Percentiles rank a stretch among this genome's conserved stretches.
These are phyloP conservation scores for Drosophila guanche DNA, from an alignment of 1,140 invertebrate species.

Conservation along the genomic window DNA sequence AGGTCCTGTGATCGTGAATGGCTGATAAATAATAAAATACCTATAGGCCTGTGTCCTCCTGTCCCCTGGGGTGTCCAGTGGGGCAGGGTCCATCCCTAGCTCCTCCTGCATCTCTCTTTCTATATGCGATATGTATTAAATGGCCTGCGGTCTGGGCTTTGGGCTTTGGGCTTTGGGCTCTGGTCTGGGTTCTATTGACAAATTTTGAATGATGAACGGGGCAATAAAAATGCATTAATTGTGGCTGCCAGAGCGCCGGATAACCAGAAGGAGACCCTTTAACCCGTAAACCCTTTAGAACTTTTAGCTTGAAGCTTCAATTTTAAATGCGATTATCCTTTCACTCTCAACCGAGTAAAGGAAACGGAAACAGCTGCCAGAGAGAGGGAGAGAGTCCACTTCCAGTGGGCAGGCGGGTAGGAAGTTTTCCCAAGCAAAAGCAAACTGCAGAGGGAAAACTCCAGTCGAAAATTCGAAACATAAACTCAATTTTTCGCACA, in stretches of 20 bases:
- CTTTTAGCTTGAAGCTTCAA: too few relatives aligned
- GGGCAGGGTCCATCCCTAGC: background rate
- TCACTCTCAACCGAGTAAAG: constrained; percentile 29
- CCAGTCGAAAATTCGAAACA: constrained; percentile 20
- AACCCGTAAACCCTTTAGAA: too few relatives aligned
- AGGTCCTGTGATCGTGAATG: constrained; percentile 52
- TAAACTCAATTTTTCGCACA: constrained; percentile 77
- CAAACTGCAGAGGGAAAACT: constrained; percentile 56
- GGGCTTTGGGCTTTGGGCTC: constrained; percentile 65
- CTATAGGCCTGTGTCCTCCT: constrained; percentile 57
- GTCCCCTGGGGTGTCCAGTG: constrained; percentile 17
- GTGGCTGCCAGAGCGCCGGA: constrained; percentile 17
- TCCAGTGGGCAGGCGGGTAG: constrained; percentile 15
- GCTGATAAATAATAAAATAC: constrained; percentile 79
- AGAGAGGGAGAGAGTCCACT: constrained; percentile 15
- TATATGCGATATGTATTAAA: constrained; percentile 59
- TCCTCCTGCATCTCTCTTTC: constrained; percentile 5
- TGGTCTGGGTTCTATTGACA: constrained; percentile 75
- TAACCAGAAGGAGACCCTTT: too few relatives aligned
- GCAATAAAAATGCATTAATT: constrained; percentile 77
- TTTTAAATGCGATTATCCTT: constrained; percentile 8
- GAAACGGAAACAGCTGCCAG: constrained; percentile 55
- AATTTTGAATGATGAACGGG: constrained; percentile 75
- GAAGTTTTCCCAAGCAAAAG: constrained; percentile 54
- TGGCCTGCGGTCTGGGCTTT: constrained; percentile 68